A percentile compares a stretch with the other conserved stretches of the same genome.
Evolutionary conservation across 1,140 invertebrate genomes (phyloP).

Genomic region (Papilio dardanus): DNA sequence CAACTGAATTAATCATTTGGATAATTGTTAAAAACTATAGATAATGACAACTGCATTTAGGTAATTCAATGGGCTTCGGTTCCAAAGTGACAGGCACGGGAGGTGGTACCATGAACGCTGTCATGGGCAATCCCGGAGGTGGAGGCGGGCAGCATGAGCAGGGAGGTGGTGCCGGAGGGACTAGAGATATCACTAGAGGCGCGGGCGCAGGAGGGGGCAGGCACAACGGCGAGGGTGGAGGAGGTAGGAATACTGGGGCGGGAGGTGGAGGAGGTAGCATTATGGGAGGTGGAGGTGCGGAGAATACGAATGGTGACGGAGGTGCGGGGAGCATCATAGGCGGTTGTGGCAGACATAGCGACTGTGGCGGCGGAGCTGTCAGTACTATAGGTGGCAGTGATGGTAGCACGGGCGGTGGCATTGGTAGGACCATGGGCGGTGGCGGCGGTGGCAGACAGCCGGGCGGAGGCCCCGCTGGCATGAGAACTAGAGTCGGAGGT

Average conservation of each 20-base stretch:
- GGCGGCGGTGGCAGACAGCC: slow-evolving; percentile 43
- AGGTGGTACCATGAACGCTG: slow-evolving; percentile 64
- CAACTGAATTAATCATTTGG: background rate
- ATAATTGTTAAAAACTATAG: slow-evolving; percentile 4
- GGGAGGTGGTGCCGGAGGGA: slow-evolving; percentile 51
- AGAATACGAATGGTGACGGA: slow-evolving; percentile 41
- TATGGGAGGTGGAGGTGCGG: slow-evolving; percentile 29
- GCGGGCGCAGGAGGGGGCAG: slow-evolving; percentile 44
- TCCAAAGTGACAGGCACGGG: slow-evolving; percentile 65
- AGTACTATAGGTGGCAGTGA: slow-evolving; percentile 41
- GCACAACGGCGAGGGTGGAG: slow-evolving; percentile 38
- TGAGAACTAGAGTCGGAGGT: slow-evolving; percentile 59
- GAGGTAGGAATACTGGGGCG: slow-evolving; percentile 38
- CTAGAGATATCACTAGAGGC: slow-evolving; percentile 61
- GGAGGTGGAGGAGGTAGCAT: slow-evolving; percentile 39
- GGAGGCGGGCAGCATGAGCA: slow-evolving; percentile 48
- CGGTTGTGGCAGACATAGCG: slow-evolving; percentile 34
- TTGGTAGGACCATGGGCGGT: slow-evolving; percentile 40
- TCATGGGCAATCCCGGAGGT: slow-evolving; percentile 63
- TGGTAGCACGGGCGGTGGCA: slow-evolving; percentile 39
- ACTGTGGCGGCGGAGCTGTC: slow-evolving; percentile 42
- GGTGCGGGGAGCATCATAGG: slow-evolving; percentile 40
- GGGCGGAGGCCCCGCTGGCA: slow-evolving; percentile 52
- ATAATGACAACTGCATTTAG: slow-evolving; percentile 50
- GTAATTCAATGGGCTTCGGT: slow-evolving; percentile 58